Evolutionary conservation across 2,113 vertebrate species (phyloP).

Genomic region (Ursus arctos): DNA sequence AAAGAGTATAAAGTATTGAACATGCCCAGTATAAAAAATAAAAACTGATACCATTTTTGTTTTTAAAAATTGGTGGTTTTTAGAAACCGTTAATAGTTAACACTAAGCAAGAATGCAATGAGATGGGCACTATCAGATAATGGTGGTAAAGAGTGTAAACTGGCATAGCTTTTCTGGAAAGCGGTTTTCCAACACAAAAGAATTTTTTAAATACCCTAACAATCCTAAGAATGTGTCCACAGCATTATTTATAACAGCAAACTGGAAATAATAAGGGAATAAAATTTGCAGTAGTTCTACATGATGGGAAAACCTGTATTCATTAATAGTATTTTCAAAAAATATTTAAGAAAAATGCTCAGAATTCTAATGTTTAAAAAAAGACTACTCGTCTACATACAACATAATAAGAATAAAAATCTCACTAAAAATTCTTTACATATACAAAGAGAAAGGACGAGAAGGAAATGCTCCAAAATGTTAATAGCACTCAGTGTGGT

Average conservation of each 20-base stretch:
- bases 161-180: not conserved
- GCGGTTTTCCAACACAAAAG: not conserved
- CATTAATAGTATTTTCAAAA: not conserved
- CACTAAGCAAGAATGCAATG: not conserved
- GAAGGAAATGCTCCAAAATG: slow-evolving; percentile 16
- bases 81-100: not conserved
- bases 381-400: not conserved
- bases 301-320: not conserved
- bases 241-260: not conserved
- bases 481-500: not conserved
- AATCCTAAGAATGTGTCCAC: not conserved
- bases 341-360: slow-evolving; percentile 24
- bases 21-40: not conserved
- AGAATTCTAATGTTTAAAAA: slow-evolving; percentile 25
- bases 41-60: not conserved
- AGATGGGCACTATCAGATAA: not conserved
- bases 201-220: not conserved
- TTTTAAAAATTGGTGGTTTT: slow-evolving; percentile 31
- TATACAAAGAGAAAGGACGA: slow-evolving; percentile 7
- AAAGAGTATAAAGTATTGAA: not conserved
- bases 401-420: not conserved
- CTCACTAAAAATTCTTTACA: not conserved
- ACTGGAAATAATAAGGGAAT: not conserved
- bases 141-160: not conserved
- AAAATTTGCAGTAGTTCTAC: not conserved